Percentiles rank a stretch among this genome's conserved stretches.
phyloP scores from a whole-genome alignment of 2,888 invertebrate genomes.

The Aphrophora alni region DNA sequence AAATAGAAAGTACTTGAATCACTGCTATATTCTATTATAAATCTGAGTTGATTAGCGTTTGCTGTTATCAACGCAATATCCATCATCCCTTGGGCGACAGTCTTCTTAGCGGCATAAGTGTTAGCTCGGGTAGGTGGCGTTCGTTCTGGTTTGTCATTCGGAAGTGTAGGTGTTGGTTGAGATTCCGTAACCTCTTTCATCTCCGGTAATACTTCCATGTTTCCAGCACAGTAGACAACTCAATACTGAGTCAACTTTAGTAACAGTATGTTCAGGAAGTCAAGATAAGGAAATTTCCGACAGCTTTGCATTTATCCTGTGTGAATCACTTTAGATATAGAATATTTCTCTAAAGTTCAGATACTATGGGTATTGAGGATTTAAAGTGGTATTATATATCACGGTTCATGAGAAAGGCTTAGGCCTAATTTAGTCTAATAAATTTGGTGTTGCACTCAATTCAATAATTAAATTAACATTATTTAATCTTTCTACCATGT shows the following conservation, averaged over 20 bases:
- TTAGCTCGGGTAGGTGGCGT: conserved; percentile 57
- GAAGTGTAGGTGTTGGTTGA: background rate
- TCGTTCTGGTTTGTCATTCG: background rate
- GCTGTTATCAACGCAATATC: conserved; percentile 87
- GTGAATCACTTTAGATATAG: too few species aligned
- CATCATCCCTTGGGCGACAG: conserved; percentile 92
- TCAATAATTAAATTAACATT: too few species aligned
- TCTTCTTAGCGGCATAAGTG: conserved; percentile 89
- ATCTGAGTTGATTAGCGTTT: conserved; percentile 88
- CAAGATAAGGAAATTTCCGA: background rate
- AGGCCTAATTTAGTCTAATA: too few species aligned
- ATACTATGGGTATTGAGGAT: too few species aligned
- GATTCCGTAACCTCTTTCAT: background rate
- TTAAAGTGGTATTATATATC: too few species aligned
- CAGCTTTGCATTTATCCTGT: background rate
- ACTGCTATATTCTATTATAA: conserved; percentile 68
- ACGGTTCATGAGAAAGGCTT: too few species aligned
- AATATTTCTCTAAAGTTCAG: too few species aligned
- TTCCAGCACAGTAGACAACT: background rate
- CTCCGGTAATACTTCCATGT: background rate
- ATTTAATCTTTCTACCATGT: too few species aligned
- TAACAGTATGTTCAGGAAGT: background rate
- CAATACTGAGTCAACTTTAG: background rate
- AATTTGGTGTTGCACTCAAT: too few species aligned
- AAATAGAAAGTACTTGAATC: conserved; percentile 60